These are phyloP conservation scores for Tribolium freemani DNA, from an alignment of 2,888 invertebrate species.

Conservation along the genomic window DNA sequence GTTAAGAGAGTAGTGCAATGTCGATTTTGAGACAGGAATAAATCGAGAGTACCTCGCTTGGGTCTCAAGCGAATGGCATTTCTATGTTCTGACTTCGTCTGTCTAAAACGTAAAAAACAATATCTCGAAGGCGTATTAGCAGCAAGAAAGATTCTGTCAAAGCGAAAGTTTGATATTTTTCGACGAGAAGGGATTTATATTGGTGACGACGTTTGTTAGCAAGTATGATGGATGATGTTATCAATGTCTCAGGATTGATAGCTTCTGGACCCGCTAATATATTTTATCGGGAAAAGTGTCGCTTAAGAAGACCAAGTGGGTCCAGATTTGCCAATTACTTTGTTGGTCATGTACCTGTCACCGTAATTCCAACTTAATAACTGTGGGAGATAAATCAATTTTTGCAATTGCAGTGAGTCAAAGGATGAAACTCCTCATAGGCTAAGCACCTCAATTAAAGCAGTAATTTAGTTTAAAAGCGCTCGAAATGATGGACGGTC, in stretches of 20 bases:
- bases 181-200: conserved; percentile 35
- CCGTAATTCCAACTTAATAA: background rate
- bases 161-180: conserved; percentile 37
- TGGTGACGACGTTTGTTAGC: conserved; percentile 51
- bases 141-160: conserved; percentile 43
- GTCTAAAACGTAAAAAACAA: conserved; percentile 23
- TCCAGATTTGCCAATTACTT: conserved; percentile 46
- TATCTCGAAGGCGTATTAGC: conserved; percentile 35
- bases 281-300: conserved; percentile 47
- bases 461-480: conserved; percentile 5
- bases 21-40: conserved; percentile 43
- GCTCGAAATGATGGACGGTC: conserved; percentile 5
- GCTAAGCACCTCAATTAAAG: no score
- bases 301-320: conserved; percentile 23
- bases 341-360: conserved; percentile 26
- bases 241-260: conserved; percentile 53
- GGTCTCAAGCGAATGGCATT: conserved; percentile 40
- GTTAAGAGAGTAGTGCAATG: conserved; percentile 38
- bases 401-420: conserved; percentile 3
- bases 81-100: conserved; percentile 41
- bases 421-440: background rate
- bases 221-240: conserved; percentile 53
- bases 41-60: conserved; percentile 39
- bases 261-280: conserved; percentile 50
- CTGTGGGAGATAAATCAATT: background rate